These are phyloP conservation scores for Nemapogon koenigi DNA, from an alignment of 2,888 invertebrate species.

Conservation along the genomic window DNA sequence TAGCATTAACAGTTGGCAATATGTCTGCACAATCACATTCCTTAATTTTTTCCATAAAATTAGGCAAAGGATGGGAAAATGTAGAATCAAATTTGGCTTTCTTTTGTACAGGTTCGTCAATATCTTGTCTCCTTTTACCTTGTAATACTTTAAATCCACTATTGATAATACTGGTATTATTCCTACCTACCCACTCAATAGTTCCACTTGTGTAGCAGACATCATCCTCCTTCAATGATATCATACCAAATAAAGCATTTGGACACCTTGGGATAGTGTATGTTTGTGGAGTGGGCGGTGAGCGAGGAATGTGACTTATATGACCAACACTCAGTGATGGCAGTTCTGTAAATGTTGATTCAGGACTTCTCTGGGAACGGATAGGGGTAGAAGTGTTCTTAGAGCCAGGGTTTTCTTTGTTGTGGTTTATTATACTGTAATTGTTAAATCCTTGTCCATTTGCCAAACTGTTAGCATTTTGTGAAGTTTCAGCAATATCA, in stretches of 20 bases:
- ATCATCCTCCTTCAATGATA: conserved; percentile 47
- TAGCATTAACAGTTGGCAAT: conserved; percentile 54
- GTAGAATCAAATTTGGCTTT: conserved; percentile 30
- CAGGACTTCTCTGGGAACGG: neutral
- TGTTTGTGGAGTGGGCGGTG: conserved; percentile 38
- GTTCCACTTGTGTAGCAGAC: conserved; percentile 55
- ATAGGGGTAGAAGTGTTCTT: conserved; percentile 1
- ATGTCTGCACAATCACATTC: conserved; percentile 52
- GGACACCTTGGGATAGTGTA: conserved; percentile 36
- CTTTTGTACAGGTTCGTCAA: conserved; percentile 21
- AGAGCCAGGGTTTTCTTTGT: neutral
- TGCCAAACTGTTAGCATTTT: conserved; percentile 14
- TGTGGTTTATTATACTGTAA: neutral
- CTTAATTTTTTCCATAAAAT: conserved; percentile 24
- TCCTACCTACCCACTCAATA: conserved; percentile 55
- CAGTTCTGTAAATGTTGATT: neutral
- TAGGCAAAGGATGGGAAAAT: conserved; percentile 16
- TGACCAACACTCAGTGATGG: conserved; percentile 35
- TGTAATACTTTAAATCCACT: conserved; percentile 48
- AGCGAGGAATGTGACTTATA: conserved; percentile 43
- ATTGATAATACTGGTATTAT: conserved; percentile 46
- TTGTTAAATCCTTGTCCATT: neutral
- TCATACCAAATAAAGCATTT: conserved; percentile 46
- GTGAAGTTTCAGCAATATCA: conserved; percentile 24
- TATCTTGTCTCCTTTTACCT: conserved; percentile 21